Evolutionary conservation across 2,888 invertebrate genomes (phyloP).

Genomic region (Julus scanicus): DNA sequence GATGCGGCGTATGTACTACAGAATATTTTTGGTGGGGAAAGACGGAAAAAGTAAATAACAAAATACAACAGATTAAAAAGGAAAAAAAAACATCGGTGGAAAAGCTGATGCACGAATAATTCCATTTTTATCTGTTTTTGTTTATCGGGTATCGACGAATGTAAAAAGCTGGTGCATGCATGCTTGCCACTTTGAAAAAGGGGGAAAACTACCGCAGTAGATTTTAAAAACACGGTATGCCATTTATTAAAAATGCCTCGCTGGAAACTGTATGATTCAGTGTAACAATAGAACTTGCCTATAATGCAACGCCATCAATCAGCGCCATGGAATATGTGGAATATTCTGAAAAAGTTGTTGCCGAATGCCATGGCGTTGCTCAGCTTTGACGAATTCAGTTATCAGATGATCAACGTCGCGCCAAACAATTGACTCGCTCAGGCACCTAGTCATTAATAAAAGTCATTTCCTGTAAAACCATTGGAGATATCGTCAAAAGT

Average conservation of each 20-base stretch:
- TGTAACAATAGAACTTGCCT: not conserved
- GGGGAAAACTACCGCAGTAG: too few species aligned
- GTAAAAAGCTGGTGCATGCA: too few species aligned
- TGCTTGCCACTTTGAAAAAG: too few species aligned
- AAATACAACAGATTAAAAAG: not conserved
- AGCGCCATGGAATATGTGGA: not conserved
- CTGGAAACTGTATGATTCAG: not conserved
- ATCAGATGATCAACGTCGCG: conserved; percentile 19
- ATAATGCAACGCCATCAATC: not conserved
- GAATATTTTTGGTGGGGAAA: not conserved
- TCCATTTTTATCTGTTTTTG: not conserved
- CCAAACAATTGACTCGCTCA: not conserved
- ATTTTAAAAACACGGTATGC: not conserved
- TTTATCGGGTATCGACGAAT: not conserved
- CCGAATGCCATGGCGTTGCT: not conserved
- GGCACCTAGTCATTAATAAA: conserved; percentile 3
- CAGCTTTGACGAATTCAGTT: conserved; percentile 11
- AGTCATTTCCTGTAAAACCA: not conserved
- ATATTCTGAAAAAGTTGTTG: not conserved
- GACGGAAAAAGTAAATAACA: not conserved
- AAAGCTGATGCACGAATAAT: not conserved
- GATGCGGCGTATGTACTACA: not conserved
- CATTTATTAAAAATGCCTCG: not conserved
- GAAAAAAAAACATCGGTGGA: not conserved
- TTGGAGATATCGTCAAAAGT: not conserved